Percentiles rank a stretch among this genome's conserved stretches.
Conservation (phyloP, 2,888 invertebrate species). For the Thera obeliscata region DNA sequence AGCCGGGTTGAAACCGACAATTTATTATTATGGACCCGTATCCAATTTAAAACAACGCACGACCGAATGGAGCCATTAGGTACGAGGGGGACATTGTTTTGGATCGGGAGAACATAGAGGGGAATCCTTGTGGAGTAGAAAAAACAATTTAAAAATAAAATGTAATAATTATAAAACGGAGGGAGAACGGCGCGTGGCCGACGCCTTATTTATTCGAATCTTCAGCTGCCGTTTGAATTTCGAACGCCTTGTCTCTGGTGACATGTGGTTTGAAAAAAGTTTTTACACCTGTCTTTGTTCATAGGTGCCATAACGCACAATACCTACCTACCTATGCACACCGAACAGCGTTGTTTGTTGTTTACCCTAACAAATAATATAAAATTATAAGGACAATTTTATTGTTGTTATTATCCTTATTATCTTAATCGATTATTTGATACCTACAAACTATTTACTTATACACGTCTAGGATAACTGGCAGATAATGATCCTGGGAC, state of each 20-base stretch:
- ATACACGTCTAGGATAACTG: no score
- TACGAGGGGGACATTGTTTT: constrained; percentile 77
- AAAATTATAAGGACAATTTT: no score
- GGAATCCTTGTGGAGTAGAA: constrained; percentile 79
- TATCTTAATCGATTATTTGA: neutral
- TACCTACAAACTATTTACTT: no score
- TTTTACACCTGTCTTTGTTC: constrained; percentile 45
- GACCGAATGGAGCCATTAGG: constrained; percentile 74
- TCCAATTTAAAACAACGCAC: constrained; percentile 84
- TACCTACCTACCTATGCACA: no score
- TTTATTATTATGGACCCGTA: constrained; percentile 84
- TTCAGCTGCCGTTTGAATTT: constrained; percentile 79
- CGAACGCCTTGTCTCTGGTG: constrained; percentile 59
- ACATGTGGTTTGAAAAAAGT: constrained; percentile 65
- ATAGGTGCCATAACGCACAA: constrained; percentile 17
- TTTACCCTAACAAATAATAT: no score
- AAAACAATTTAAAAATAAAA: constrained; percentile 85
- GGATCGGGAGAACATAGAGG: constrained; percentile 70
- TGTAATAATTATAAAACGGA: constrained; percentile 82
- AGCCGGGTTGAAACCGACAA: constrained; percentile 81
- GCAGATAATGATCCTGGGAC: no score
- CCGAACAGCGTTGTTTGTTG: no score
- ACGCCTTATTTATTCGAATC: constrained; percentile 76
- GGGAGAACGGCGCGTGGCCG: constrained; percentile 79
- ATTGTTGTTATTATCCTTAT: neutral